Evolutionary conservation across 2,888 invertebrate species (phyloP), one percentile per base, ranked within the genome.

Genomic region (Cerastis leucographa): DNA sequence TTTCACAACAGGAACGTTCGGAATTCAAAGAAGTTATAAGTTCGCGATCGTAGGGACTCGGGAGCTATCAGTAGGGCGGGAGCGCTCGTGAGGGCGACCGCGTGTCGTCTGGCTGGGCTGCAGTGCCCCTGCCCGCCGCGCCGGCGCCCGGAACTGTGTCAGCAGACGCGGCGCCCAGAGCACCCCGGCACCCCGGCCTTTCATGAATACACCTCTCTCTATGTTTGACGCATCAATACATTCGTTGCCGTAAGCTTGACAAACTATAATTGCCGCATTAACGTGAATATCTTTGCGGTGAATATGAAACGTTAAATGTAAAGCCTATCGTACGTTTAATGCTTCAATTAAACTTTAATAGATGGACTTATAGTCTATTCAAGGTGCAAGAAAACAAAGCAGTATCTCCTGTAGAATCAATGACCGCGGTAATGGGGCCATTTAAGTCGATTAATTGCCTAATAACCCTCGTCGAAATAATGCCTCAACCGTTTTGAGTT

Each of bases 111-210:
- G 96, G 93, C 94, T 92, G 94, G 95, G 94, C 88, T 92, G 94
- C 94, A 94, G 93, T 91, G 89, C 87, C 89, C 88, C 88, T 90
- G 88, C 89, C 90, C 93, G 94, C 90, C 96, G 96, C 96, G 96
- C 96, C 96, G 96, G 96, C 96, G 96, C 96, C 96, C 93, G 92
- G 94, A 96, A 94, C 94, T 95, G 94, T 96, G 96, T 96, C 96
- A 96, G 92, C 91, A 92, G 92, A 91, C 93, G 92, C 92, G 92
- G 94, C 92, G 93, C 94, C 94, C 93, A 91, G 90, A 93, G 91
- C 93, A 92, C 91, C 93, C 91, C 89, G 86, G 88, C 81, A 89
- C 91, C 93, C 93, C 94, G 91, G 92, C 93, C 92, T 94, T 92
- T 93, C 93, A 92, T 92, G 91, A 91, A 92, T 92, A 94, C 94